Conservation (phyloP, 2,113 vertebrate species). For the Hystrix cristata region DNA sequence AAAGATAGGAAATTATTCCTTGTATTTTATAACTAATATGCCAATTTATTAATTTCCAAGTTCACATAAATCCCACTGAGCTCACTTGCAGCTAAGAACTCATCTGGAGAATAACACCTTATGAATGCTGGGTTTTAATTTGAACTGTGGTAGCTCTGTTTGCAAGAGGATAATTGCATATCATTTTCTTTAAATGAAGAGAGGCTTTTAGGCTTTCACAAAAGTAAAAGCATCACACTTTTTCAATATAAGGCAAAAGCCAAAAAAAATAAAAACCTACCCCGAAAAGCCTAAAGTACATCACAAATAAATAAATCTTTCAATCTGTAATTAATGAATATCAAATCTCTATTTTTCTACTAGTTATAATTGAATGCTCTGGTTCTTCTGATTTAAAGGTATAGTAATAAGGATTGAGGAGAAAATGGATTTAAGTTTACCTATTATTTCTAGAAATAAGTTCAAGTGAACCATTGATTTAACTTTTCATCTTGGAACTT, state of each 20-base stretch:
- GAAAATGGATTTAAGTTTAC: constrained; percentile 3
- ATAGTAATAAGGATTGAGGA: not conserved
- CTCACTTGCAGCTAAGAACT: constrained; percentile 61
- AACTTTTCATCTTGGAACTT: constrained; percentile 41
- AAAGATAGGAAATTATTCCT: constrained; percentile 77
- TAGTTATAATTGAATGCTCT: not conserved
- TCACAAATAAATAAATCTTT: constrained; percentile 40
- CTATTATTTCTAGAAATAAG: constrained; percentile 8
- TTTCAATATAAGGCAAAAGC: not conserved
- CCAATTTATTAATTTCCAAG: constrained; percentile 81
- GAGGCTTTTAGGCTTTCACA: constrained; percentile 42
- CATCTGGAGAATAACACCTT: constrained; percentile 39
- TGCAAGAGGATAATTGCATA: constrained; percentile 61
- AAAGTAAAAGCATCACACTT: constrained; percentile 40
- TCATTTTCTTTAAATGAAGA: constrained; percentile 63
- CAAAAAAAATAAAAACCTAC: not conserved
- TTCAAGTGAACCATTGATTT: not conserved
- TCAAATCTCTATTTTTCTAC: not conserved
- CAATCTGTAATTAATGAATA: not conserved
- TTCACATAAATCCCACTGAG: constrained; percentile 75
- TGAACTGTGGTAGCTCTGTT: constrained; percentile 51
- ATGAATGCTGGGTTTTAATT: constrained; percentile 75
- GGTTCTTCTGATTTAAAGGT: not conserved
- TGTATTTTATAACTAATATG: constrained; percentile 79
- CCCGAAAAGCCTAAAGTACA: not conserved